Base-by-base conservation (phyloP, 1,140 invertebrate genomes). In the Eupristina koningsbergeri region DNA sequence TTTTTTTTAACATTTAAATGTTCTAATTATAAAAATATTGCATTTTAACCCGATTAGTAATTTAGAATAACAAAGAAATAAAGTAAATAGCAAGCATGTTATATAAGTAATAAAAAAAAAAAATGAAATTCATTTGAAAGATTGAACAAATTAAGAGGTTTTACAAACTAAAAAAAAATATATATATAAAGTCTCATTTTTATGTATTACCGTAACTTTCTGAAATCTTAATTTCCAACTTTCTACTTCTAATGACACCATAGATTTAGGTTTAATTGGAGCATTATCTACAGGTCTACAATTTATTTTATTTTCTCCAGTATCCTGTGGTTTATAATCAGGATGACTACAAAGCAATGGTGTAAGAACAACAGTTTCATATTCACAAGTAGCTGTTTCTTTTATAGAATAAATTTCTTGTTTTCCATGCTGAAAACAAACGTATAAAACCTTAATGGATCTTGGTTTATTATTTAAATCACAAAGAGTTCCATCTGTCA, bases 401-500 rank as follows among this genome's bases (percentile, higher is more conserved):
- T 98, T 98, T 50, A 99, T 93, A 0, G 97, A 97, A 89, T 97
- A 98, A 22, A 99, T 95, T 88, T 99, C 98, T 87, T 98, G 97
- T 87, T 97, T 97, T n/a, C 96, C 95, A 87, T 96, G 95, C 36
- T 93, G 94, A 88, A 96, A 97, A 90, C 97, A 98, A 0, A 98
- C 96, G 89, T 98, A 98, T 3, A 96, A 91, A 8, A 98, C 94
- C 88, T 94, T 95, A 5, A 97, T 97, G 6, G 94, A 92, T 45
- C 98, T 93, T 17, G 97, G 96, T 87, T 96, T 94, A 79, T 95
- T 94, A 86, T 95, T 99, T 45, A 99, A 92, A 88, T 99, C 98
- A 92, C 98, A 99, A n/a, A 95, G 85, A 0, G 98, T 98, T 5
- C 98, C 96, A 90, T 95, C 95, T 71, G 93, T 94, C 93, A 96